Percentiles rank a stretch among this genome's conserved stretches.
Conservation (phyloP, 2,888 invertebrate genomes). For the Crepidodera aurea region DNA sequence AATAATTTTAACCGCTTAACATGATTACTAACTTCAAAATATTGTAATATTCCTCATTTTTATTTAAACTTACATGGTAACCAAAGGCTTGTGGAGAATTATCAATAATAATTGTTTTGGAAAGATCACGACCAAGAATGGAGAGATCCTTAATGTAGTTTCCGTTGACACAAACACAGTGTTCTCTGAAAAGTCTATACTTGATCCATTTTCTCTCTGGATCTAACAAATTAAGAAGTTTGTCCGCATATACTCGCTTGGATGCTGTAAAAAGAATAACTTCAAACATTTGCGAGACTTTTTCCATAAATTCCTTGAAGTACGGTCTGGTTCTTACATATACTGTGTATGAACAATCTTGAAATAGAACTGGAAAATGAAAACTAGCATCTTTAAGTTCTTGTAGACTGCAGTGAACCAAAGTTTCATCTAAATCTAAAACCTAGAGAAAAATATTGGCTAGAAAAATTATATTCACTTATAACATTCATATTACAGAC, state of each 20-base stretch:
- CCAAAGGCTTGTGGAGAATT: slow-evolving; percentile 95
- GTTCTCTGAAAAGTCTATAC: slow-evolving; percentile 92
- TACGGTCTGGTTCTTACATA: slow-evolving; percentile 89
- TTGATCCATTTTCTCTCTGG: slow-evolving; percentile 89
- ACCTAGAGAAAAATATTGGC: slow-evolving; percentile 61
- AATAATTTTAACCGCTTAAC: not conserved
- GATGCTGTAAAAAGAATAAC: slow-evolving; percentile 96
- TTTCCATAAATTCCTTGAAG: slow-evolving; percentile 91
- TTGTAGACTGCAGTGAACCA: slow-evolving; percentile 94
- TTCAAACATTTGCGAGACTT: slow-evolving; percentile 54
- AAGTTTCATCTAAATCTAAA: slow-evolving; percentile 83
- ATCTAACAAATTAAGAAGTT: slow-evolving; percentile 90
- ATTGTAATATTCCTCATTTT: not conserved
- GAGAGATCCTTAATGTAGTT: slow-evolving; percentile 96
- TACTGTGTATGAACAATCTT: slow-evolving; percentile 87
- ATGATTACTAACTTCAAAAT: not conserved
- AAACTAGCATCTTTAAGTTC: slow-evolving; percentile 92
- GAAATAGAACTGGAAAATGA: slow-evolving; percentile 91
- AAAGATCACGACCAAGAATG: slow-evolving; percentile 89
- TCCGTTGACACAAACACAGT: slow-evolving; percentile 93
- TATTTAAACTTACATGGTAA: slow-evolving; percentile 71
- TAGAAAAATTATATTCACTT: no score
- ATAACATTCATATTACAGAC: no score
- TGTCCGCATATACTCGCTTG: slow-evolving; percentile 94
- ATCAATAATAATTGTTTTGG: slow-evolving; percentile 87